A percentile compares a stretch with the other conserved stretches of the same genome.
phyloP scores from a whole-genome alignment of 2,888 invertebrate genomes.

The Sicus ferrugineus region DNA sequence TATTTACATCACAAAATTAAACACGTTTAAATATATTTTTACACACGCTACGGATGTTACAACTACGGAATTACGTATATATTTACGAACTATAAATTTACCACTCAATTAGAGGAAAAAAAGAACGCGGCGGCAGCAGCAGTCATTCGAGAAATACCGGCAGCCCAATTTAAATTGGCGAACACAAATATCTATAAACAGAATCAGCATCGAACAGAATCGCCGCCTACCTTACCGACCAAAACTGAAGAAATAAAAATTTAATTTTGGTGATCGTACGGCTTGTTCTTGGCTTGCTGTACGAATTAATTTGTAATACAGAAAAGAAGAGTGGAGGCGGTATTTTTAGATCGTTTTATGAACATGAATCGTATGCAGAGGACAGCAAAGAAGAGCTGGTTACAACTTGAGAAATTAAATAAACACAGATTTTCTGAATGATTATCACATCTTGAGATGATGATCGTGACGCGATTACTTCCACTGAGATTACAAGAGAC shows the following conservation, averaged over 20 bases:
- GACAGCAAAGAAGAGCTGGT: constrained; percentile 2
- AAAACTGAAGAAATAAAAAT: not conserved
- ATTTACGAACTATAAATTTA: not conserved
- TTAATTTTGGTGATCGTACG: constrained; percentile 20
- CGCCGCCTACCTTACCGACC: constrained; percentile 13
- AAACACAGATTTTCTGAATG: constrained; percentile 30
- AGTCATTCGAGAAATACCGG: constrained; percentile 10
- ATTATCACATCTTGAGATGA: not conserved
- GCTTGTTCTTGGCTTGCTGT: constrained; percentile 4
- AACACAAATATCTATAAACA: constrained; percentile 3
- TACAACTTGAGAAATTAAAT: too few species aligned
- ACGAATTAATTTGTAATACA: not conserved
- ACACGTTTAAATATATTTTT: not conserved
- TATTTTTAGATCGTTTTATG: not conserved
- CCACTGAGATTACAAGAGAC: not conserved
- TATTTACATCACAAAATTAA: not conserved
- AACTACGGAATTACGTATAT: not conserved
- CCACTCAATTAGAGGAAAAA: constrained; percentile 1
- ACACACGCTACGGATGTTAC: not conserved
- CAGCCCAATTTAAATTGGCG: constrained; percentile 9
- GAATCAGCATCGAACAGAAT: not conserved
- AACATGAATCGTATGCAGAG: not conserved
- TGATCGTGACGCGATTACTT: not conserved
- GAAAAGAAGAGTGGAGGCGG: constrained; percentile 16
- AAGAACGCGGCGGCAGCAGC: not conserved